A percentile compares a stretch with the other conserved stretches of the same genome.
phyloP scores from a whole-genome alignment of 35 echinoderm and acorn worm genomes.

The Lytechinus pictus region DNA sequence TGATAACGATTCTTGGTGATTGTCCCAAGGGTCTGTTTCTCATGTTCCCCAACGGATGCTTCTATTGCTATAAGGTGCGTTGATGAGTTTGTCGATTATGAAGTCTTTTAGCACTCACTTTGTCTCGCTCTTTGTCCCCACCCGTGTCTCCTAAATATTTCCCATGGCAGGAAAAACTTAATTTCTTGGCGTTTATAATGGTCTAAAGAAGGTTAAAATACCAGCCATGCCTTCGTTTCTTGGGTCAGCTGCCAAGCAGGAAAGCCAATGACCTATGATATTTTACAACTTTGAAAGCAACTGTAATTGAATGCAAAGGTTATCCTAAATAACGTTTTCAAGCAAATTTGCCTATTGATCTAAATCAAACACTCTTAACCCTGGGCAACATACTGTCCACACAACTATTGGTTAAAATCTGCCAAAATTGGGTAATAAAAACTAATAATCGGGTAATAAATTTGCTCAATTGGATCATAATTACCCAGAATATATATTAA shows the following conservation, averaged over 20 bases:
- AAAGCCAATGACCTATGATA: not conserved
- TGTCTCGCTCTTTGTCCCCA: not conserved
- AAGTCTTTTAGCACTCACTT: constrained; percentile 9
- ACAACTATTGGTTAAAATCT: too few relatives aligned
- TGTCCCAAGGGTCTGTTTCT: constrained; percentile 31
- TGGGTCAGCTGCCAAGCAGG: not conserved
- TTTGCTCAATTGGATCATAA: too few relatives aligned
- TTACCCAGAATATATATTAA: too few relatives aligned
- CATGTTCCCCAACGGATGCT: not conserved
- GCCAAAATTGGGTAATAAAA: too few relatives aligned
- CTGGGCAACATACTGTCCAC: too few relatives aligned
- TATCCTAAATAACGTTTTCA: too few relatives aligned
- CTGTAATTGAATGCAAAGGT: too few relatives aligned
- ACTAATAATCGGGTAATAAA: too few relatives aligned
- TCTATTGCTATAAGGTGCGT: not conserved
- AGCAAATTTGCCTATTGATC: too few relatives aligned
- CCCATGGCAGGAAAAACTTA: constrained; percentile 38
- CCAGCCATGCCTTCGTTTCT: not conserved
- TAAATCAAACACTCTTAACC: too few relatives aligned
- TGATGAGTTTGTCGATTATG: constrained; percentile 38
- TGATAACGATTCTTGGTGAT: constrained; percentile 4
- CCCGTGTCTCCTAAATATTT: constrained; percentile 38
- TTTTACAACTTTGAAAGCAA: not conserved
- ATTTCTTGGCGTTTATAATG: constrained; percentile 21
- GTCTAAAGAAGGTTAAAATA: not conserved